Conservation (phyloP, 2,888 invertebrate genomes). For the Cynaeus angustus region DNA sequence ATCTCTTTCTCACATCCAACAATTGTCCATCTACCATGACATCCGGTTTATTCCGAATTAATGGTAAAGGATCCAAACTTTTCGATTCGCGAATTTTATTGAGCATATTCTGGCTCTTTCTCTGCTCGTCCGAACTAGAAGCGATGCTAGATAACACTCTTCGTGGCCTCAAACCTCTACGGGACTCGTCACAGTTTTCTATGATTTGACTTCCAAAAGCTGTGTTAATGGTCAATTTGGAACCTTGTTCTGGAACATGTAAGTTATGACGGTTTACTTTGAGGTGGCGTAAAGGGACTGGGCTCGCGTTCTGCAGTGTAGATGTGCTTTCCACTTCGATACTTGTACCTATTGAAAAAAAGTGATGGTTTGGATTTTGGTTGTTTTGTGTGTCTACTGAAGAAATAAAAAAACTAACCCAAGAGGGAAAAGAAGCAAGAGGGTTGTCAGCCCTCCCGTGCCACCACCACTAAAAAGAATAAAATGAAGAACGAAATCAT, state of each 20-base stretch:
- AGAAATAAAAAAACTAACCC: conserved; percentile 6
- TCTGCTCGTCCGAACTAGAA: conserved; percentile 76
- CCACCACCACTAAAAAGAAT: conserved; percentile 55
- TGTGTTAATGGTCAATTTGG: conserved; percentile 72
- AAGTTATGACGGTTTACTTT: conserved; percentile 72
- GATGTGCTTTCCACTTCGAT: conserved; percentile 75
- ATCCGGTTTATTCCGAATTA: conserved; percentile 57
- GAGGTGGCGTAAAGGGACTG: conserved; percentile 67
- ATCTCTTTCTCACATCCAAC: conserved; percentile 60
- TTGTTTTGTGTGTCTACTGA: not conserved
- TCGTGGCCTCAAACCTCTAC: conserved; percentile 66
- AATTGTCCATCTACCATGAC: conserved; percentile 53
- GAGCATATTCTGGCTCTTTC: conserved; percentile 65
- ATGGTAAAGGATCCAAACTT: conserved; percentile 79
- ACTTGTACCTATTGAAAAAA: conserved; percentile 67
- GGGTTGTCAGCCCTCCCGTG: conserved; percentile 25
- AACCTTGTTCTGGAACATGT: conserved; percentile 73
- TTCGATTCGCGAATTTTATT: conserved; percentile 76
- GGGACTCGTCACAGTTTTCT: conserved; percentile 61
- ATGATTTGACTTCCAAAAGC: conserved; percentile 68
- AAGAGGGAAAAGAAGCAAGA: not conserved
- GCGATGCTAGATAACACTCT: conserved; percentile 80
- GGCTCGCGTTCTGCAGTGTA: conserved; percentile 74
- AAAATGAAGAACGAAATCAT: conserved; percentile 42
- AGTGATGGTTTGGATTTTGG: conserved; percentile 11